These are phyloP conservation scores for Corythoichthys haematopterus DNA, from an alignment of 2,113 vertebrate species.

Conservation along the genomic window DNA sequence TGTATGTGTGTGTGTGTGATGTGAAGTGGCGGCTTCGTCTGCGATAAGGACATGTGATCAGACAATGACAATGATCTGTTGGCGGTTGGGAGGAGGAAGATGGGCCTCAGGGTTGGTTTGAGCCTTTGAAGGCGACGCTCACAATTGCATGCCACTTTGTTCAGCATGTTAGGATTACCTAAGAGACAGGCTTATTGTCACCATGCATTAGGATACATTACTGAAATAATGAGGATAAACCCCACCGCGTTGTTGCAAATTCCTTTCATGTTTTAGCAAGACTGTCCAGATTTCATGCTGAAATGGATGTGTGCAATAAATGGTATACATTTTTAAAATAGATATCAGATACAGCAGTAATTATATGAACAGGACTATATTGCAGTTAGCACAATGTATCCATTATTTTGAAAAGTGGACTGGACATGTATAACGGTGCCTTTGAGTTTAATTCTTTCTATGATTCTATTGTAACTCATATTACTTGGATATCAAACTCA, in stretches of 20 bases:
- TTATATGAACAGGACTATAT: neutral
- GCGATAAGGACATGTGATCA: slow-evolving; percentile 41
- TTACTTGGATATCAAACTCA: too few relatives aligned
- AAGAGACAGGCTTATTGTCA: slow-evolving; percentile 47
- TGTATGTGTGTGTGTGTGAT: slow-evolving; percentile 17
- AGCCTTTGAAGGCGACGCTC: slow-evolving; percentile 41
- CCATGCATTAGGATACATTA: slow-evolving; percentile 49
- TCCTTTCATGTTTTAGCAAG: neutral
- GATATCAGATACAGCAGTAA: neutral
- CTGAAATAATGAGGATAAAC: slow-evolving; percentile 56
- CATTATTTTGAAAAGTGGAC: too few relatives aligned
- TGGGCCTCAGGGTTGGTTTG: slow-evolving; percentile 35
- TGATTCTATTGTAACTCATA: too few relatives aligned
- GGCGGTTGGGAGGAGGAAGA: slow-evolving; percentile 20
- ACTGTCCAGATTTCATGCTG: neutral
- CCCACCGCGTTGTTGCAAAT: slow-evolving; percentile 39
- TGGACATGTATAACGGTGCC: too few relatives aligned
- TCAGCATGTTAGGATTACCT: slow-evolving; percentile 48
- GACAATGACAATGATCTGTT: slow-evolving; percentile 37
- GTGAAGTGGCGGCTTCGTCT: slow-evolving; percentile 31
- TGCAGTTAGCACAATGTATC: neutral
- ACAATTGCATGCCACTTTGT: slow-evolving; percentile 41
- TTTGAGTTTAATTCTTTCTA: too few relatives aligned
- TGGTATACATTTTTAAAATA: neutral
- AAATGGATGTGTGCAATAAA: neutral